Evolutionary conservation across 2,888 invertebrate species (phyloP), one percentile per base, ranked within the genome.

Genomic region (Dermolepida albohirtum): DNA sequence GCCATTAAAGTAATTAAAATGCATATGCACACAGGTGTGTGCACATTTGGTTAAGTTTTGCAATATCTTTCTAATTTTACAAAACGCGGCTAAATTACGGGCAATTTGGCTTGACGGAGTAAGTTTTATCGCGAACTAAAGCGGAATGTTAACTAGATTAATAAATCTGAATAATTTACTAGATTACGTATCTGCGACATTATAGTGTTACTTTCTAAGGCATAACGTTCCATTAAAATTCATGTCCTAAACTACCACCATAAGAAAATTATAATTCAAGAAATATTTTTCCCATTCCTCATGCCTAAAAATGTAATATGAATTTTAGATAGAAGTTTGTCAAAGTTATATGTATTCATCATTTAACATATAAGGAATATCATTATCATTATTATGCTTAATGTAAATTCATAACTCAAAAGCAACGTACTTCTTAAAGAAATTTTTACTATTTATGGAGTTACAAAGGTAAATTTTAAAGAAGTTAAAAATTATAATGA

Each of bases 81-180:
- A 52, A 52, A 52, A 52, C 52, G 14, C 39, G 4, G 14, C 47
- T 47, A 47, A 47, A 47, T 47, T 47, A 17, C 47, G 7, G 52
- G 52, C 39, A 52, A 52, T 52, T 52, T 52, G 16, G 29, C 12
- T 39, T 52, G 52, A 52, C 29, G 52, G 52, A 52, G 39, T 29
- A 52, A 52, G 52, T 52, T 52, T 39, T 52, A 52, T 52, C 39
- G 52, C 39, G 52, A 52, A 52, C 52, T 52, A 39, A 52, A 34
- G 39, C 52, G 52, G 52, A 52, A 52, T 52, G 52, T 34, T 52
- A 52, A 52, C 34, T 52, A 52, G 52, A 52, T 52, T 52, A 52
- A 52, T 52, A 52, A 52, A 52, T 52, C 29, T 52, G 52, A 52
- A 52, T 52, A 52, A 52, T 52, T 52, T 52, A 52, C 52, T 52